Conservation (phyloP, 2,113 vertebrate species). For the Pseudonaja textilis region DNA sequence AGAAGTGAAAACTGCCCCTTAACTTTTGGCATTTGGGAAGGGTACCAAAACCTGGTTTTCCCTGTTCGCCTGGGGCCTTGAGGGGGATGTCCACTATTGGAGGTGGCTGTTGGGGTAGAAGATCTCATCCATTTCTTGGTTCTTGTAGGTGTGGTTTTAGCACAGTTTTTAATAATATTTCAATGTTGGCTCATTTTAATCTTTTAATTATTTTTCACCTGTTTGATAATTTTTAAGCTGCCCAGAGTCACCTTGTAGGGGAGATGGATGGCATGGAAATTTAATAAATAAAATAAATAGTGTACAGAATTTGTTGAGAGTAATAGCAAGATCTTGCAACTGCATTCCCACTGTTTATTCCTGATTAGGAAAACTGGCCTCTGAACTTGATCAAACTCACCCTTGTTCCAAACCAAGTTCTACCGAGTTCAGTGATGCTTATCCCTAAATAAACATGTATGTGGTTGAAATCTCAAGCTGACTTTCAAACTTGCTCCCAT, state of each 20-base stretch:
- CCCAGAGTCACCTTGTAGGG: not conserved
- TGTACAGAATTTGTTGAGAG: not conserved
- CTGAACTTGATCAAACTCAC: not conserved
- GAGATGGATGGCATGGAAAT: not conserved
- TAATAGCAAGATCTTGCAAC: no score
- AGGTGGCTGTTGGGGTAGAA: not conserved
- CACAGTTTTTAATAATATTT: not conserved
- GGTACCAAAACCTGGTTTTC: not conserved
- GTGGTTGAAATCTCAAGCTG: no score
- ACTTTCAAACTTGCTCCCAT: not conserved
- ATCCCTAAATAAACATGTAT: not conserved
- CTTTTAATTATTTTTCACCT: not conserved
- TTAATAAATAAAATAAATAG: not conserved
- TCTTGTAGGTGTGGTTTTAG: not conserved
- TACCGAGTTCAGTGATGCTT: not conserved
- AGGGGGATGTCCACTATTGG: not conserved
- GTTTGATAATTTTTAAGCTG: not conserved
- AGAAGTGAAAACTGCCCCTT: not conserved
- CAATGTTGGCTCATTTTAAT: not conserved
- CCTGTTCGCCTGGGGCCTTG: not conserved
- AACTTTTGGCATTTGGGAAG: not conserved
- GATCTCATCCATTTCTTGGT: not conserved
- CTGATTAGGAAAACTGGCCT: not conserved
- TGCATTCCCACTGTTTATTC: not conserved
- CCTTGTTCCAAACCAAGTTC: not conserved